A percentile compares a stretch with the other conserved stretches of the same genome.
These are phyloP conservation scores for Danio choprae DNA, from an alignment of 2,797 vertebrate species.

Conservation along the genomic window DNA sequence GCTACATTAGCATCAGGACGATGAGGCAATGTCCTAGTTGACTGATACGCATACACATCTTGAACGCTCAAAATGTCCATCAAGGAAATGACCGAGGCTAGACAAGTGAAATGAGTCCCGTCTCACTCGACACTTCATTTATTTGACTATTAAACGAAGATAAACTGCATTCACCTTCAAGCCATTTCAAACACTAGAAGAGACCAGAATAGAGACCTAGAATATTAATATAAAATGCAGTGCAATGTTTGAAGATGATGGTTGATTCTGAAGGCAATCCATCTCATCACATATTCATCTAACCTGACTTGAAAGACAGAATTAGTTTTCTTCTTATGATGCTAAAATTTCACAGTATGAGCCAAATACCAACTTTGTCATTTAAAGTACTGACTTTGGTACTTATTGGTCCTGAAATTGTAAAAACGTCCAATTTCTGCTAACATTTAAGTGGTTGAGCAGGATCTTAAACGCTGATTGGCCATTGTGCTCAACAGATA, in stretches of 20 bases:
- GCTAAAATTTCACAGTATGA: too few species aligned
- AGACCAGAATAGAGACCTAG: neutral
- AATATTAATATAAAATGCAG: constrained; percentile 10
- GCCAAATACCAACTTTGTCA: too few species aligned
- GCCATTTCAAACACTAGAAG: constrained; percentile 9
- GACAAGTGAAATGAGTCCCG: neutral
- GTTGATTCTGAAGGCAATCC: neutral
- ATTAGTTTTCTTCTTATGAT: too few species aligned
- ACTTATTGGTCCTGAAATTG: too few species aligned
- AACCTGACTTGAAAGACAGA: too few species aligned
- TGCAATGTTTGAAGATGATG: neutral
- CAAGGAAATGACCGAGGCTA: constrained; percentile 13
- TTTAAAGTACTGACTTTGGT: too few species aligned
- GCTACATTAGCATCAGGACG: constrained; percentile 2
- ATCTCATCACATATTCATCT: neutral
- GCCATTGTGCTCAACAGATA: too few species aligned
- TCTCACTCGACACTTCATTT: constrained; percentile 25
- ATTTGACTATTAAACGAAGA: constrained; percentile 13
- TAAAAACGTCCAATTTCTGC: too few species aligned
- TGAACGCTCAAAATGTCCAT: neutral
- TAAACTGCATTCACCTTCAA: constrained; percentile 15
- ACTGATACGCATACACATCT: neutral
- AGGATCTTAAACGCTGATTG: too few species aligned
- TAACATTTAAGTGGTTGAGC: too few species aligned
- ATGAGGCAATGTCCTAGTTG: neutral